Base-by-base conservation (phyloP, 2,797 vertebrate genomes). In the Onychomys arenicola region DNA sequence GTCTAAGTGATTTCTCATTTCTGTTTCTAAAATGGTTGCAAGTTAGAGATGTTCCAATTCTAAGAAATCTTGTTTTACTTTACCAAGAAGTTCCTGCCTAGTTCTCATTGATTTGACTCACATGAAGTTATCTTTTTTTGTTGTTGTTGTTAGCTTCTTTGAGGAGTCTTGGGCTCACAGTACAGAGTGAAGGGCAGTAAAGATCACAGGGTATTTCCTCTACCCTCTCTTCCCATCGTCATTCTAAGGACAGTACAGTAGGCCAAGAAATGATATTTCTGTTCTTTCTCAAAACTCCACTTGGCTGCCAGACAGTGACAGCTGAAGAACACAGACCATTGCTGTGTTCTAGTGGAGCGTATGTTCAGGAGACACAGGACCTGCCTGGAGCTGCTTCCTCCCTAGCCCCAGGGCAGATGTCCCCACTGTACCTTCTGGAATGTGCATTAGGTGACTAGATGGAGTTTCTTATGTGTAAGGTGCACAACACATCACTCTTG, bases 61-160 rank as follows among this genome's bases (percentile, higher is more conserved):
- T 97, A 98, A 98, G 97, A 98, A 95, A 95, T 97, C 87, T 95
- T 93, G 96, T 98, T 98, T 95, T 78, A 23, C 52, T 96, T 98
- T 98, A 98, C 97, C 97, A 97, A 96, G 95, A 98, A 98, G 99
- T 99, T 99, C 99, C 99, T 99, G 99, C 99, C 99, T 98, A 63
- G 57, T 99, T 99, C 99, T 98, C 98, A 98, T 98, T 99, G 98
- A 95, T 98, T 98, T 95, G 98, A 98, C 98, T 98, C 98, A 98
- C 98, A 6, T 97, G 90, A 97, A 98, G 98, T 98, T 98, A 97
- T 96, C 97, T 98, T 97, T 98, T 90, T 98, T 97, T 98, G n/a
- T n/a, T n/a, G n/a, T n/a, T n/a, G n/a, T 23, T 37, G 99, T 98
- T 99, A 25, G 73, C 69, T 76, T 87, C 65, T 59, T 37, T 32